Evolutionary conservation across 2,888 invertebrate genomes (phyloP), one percentile per base, ranked within the genome.

Genomic region (Drosophila hamatofila): DNA sequence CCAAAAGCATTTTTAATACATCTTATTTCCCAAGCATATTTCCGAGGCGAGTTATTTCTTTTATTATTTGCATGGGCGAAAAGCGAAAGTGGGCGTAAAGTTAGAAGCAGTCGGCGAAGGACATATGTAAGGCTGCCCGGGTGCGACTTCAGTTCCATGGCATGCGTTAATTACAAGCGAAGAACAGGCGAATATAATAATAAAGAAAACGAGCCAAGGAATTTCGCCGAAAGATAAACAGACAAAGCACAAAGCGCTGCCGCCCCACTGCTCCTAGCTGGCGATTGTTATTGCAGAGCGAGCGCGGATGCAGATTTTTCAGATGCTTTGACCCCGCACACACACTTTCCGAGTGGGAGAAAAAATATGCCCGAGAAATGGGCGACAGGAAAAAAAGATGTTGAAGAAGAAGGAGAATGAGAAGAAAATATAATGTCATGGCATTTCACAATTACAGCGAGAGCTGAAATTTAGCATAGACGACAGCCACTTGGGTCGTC

Each of bases 161-260:
- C 65, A 66, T 63, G 75, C 85, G 83, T 88, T 89, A 89, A 87
- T 87, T 89, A 89, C 76, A 88, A 64, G 66, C 72, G 69, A 69
- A 68, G 69, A 66, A 52, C 63, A 72, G 72, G 75, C 62, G 60
- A 64, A 78, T 77, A 84, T 80, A 79, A 87, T 80, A 76, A 89
- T 69, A 78, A 78, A 65, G 63, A 62, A 76, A 88, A 75, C 63
- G 71, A 80, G 75, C 65, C 62, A 70, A 75, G 56, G 70, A 88
- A 82, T 77, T 80, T 79, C 51, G 35, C 63, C 73, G n/a, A 75
- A 82, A 90, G 89, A 89, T 90, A 88, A 88, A 90, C 90, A 81
- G 77, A 89, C 89, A 89, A 89, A 54, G 81, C 71, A 59, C 68
- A 62, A 72, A 55, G 68, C 71, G 78, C 44, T 59, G 42, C 44